Conservation (phyloP, 1,140 invertebrate genomes). For the Drosophila bocqueti region DNA sequence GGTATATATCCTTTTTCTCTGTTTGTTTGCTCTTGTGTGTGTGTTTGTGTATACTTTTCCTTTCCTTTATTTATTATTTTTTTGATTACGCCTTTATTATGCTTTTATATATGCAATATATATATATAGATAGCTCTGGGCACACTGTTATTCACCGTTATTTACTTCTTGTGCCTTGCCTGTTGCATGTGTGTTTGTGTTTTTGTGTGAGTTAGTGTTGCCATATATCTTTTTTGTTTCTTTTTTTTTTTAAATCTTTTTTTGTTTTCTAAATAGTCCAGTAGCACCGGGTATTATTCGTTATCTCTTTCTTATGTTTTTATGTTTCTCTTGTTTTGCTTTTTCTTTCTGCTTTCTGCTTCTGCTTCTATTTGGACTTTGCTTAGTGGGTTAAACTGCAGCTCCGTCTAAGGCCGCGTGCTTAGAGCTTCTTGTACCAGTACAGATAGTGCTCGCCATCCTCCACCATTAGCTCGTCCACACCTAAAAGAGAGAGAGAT, state of each 20-base stretch:
- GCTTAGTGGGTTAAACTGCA: conserved; percentile 57
- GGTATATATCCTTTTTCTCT: conserved; percentile 15
- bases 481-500: conserved; percentile 86
- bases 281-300: conserved; percentile 35
- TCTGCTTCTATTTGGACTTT: conserved; percentile 36
- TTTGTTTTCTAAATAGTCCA: conserved; percentile 32
- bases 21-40: not conserved
- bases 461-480: conserved; percentile 92
- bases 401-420: conserved; percentile 73
- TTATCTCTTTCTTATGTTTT: conserved; percentile 6
- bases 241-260: conserved; percentile 12
- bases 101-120: conserved; percentile 53
- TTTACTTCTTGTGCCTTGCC: conserved; percentile 1
- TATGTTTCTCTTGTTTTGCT: not conserved
- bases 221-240: conserved; percentile 21
- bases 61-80: conserved; percentile 16
- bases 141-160: conserved; percentile 12
- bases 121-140: conserved; percentile 31
- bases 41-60: conserved; percentile 6
- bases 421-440: conserved; percentile 96
- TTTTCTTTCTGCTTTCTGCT: conserved; percentile 1
- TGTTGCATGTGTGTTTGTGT: conserved; percentile 28
- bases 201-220: conserved; percentile 28
- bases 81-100: conserved; percentile 73
- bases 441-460: conserved; percentile 94